Evolutionary conservation across 2,113 vertebrate species (phyloP).

Genomic region (rabbit (Oryctolagus cuniculus)): DNA sequence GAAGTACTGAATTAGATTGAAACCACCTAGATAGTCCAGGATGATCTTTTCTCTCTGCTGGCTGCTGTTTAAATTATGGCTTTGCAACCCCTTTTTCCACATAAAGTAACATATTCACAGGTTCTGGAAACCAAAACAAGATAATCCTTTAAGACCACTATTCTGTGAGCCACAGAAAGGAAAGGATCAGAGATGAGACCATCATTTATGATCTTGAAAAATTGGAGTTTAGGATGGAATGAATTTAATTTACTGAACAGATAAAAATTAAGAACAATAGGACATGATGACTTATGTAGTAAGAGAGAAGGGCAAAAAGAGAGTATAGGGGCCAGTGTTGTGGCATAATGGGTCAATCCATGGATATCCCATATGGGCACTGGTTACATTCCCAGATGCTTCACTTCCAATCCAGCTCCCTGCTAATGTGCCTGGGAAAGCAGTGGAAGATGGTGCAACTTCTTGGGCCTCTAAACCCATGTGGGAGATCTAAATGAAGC

Average conservation of each 20-base stretch:
- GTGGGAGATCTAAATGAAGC: no score
- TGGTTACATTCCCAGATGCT: no score
- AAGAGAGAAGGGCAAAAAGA: neutral
- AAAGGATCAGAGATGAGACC: neutral
- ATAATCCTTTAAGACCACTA: neutral
- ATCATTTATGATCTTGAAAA: neutral
- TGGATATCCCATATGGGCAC: no score
- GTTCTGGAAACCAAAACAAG: neutral
- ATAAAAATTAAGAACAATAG: neutral
- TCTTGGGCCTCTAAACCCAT: no score
- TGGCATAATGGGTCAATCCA: no score
- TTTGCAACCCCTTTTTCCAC: neutral
- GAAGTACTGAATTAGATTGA: neutral
- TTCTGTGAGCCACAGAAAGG: neutral
- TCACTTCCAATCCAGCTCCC: no score
- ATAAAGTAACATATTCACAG: neutral
- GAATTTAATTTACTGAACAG: neutral
- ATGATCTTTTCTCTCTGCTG: neutral
- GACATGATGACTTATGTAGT: neutral
- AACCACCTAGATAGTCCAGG: neutral
- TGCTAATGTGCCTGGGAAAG: no score
- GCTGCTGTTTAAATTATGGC: neutral
- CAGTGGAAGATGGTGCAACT: no score
- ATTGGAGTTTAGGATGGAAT: neutral
- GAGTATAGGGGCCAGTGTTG: no score